Conservation (phyloP, 2,797 vertebrate species). For the Melanogrammus aeglefinus region DNA sequence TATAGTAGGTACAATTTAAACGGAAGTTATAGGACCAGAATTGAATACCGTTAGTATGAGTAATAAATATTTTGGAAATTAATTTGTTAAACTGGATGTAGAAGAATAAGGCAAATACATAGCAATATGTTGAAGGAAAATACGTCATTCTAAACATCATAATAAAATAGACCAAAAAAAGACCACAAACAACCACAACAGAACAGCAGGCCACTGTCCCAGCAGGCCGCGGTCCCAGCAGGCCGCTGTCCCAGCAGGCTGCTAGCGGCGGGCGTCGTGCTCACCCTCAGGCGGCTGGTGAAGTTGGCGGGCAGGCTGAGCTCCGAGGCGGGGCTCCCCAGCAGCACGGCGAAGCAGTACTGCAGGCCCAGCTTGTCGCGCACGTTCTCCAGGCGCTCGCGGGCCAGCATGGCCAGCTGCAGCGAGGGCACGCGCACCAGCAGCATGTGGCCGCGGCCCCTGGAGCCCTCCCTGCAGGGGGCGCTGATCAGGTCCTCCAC, state of each 20-base stretch:
- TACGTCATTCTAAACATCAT: not conserved
- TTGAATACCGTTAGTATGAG: not conserved
- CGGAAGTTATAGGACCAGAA: not conserved
- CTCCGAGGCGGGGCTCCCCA: constrained; percentile 87
- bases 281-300: constrained; percentile 84
- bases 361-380: constrained; percentile 92
- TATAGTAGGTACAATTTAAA: not conserved
- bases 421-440: constrained; percentile 92
- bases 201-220: not conserved
- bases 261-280: constrained; percentile 34
- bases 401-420: constrained; percentile 94
- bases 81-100: not conserved
- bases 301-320: constrained; percentile 85
- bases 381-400: constrained; percentile 91
- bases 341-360: constrained; percentile 91
- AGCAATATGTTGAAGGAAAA: not conserved
- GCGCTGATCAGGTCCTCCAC: constrained; percentile 91
- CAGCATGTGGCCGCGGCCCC: constrained; percentile 91
- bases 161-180: too few relatives aligned
- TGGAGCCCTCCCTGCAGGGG: constrained; percentile 77
- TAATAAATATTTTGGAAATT: not conserved
- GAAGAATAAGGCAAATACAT: not conserved
- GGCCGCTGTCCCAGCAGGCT: not conserved
- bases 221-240: too few relatives aligned
- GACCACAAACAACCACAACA: not conserved